Conservation (phyloP, 2,797 vertebrate species). For the Pipistrellus nathusii region DNA sequence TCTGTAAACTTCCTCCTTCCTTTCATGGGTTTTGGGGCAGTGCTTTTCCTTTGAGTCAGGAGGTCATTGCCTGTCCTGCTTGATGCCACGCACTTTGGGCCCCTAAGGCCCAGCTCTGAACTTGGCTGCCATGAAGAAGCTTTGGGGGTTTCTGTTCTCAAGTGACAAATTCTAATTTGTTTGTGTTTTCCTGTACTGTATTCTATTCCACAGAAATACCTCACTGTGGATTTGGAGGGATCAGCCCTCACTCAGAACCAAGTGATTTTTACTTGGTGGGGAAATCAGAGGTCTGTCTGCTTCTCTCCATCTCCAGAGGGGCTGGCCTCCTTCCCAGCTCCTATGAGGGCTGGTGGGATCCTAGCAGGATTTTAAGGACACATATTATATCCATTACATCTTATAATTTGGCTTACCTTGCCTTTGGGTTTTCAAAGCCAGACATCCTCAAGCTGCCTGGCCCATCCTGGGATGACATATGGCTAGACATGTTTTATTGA, state of each 20-base stretch:
- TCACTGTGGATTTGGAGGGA: background rate
- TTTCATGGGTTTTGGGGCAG: background rate
- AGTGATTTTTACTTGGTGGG: background rate
- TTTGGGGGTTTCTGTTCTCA: background rate
- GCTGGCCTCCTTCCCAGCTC: background rate
- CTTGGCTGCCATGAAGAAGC: background rate
- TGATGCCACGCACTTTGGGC: background rate
- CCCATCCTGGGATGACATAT: slow-evolving; percentile 10
- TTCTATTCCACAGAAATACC: background rate
- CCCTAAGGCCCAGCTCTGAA: background rate
- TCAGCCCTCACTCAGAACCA: background rate
- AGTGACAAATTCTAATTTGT: background rate
- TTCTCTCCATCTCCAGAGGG: background rate
- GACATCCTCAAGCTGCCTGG: background rate
- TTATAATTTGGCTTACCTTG: background rate
- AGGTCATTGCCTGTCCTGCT: background rate
- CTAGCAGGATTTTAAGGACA: background rate
- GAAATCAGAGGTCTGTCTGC: background rate
- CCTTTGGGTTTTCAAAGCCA: slow-evolving; percentile 35
- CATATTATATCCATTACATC: too few relatives aligned
- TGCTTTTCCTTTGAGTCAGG: background rate
- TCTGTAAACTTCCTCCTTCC: background rate
- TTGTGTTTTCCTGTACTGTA: background rate
- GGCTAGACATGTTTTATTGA: slow-evolving; percentile 26
- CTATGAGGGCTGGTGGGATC: background rate